Evolutionary conservation across 2,888 invertebrate species (phyloP).

Genomic region (Drosophila diplacantha): DNA sequence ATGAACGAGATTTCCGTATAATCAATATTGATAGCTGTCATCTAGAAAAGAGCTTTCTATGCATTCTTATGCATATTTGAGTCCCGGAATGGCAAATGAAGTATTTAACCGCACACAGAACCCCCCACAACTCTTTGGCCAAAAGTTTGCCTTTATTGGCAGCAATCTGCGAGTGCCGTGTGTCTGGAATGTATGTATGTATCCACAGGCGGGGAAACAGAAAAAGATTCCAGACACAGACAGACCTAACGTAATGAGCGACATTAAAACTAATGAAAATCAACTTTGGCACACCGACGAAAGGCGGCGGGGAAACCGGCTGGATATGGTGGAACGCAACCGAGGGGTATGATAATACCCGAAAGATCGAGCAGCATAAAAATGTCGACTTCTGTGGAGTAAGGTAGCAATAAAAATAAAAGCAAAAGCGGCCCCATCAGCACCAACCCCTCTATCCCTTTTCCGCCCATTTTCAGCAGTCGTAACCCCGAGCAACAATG

Average conservation of each 20-base stretch:
- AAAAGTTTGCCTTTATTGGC: conserved; percentile 48
- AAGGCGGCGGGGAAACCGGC: conserved; percentile 8
- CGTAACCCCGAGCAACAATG: conserved; percentile 53
- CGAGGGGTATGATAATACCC: conserved; percentile 29
- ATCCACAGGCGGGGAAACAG: conserved; percentile 10
- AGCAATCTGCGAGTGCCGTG: conserved; percentile 50
- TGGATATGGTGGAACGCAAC: neutral
- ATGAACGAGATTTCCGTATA: neutral
- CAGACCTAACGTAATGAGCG: conserved; percentile 63
- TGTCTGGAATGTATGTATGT: conserved; percentile 11
- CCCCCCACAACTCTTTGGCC: conserved; percentile 26
- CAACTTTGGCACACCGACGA: conserved; percentile 63
- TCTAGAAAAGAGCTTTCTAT: conserved; percentile 11
- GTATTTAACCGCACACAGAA: conserved; percentile 23
- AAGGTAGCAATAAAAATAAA: conserved; percentile 61
- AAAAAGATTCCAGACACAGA: conserved; percentile 33
- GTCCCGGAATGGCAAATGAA: conserved; percentile 23
- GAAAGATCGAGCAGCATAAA: conserved; percentile 48
- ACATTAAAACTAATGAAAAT: conserved; percentile 72
- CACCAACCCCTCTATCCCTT: conserved; percentile 15
- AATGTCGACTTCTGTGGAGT: conserved; percentile 52
- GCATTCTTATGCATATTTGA: conserved; percentile 21
- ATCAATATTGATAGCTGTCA: conserved; percentile 3
- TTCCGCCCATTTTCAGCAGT: conserved; percentile 18
- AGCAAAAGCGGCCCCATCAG: conserved; percentile 30